Evolutionary conservation across 2,888 invertebrate genomes (phyloP), one percentile per base, ranked within the genome.

Genomic region (Tineola bisselliella): DNA sequence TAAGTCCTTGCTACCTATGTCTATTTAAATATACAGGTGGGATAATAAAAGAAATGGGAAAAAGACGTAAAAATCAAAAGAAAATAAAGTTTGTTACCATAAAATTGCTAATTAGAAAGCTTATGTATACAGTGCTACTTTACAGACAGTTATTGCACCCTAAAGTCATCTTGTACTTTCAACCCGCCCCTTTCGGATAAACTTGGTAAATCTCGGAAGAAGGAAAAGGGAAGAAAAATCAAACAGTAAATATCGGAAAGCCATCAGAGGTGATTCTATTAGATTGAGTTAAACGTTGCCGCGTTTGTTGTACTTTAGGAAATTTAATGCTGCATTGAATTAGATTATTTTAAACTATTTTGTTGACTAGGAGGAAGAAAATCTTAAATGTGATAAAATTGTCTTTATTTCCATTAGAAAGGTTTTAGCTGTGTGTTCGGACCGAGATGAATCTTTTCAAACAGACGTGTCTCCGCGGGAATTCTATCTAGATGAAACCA

Each of bases 191-290:
- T 84, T 80, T 75, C 75, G 73, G 77, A 78, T 78, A 75, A 79
- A 76, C 71, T 75, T 76, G 69, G 75, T 74, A 77, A 83, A 84
- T 82, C 82, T 77, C 77, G 70, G 75, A 76, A 70, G 70, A 76
- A 77, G 81, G 81, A 83, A 79, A 78, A 17, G 48, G 48, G 48
- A 48, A 48, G 48, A 48, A 83, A 82, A 84, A 84, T 81, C 81
- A 77, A 79, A 79, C 78, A 74, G 84, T 84, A 84, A 83, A 84
- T 87, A 87, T 86, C 77, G 84, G 81, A 83, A 84, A 84, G 79
- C 79, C 79, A 84, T 83, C 81, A 71, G 73, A 78, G 74, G 80
- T 82, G 79, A 84, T 87, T 86, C 83, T 81, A 83, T 84, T 86
- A 83, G 78, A 77, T 79, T 81, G 76, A 82, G 77, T 79, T 76